Percentiles rank a stretch among this genome's conserved stretches.
These are phyloP conservation scores for Corythornis vintsioides DNA, from an alignment of 2,113 vertebrate species.

Conservation along the genomic window DNA sequence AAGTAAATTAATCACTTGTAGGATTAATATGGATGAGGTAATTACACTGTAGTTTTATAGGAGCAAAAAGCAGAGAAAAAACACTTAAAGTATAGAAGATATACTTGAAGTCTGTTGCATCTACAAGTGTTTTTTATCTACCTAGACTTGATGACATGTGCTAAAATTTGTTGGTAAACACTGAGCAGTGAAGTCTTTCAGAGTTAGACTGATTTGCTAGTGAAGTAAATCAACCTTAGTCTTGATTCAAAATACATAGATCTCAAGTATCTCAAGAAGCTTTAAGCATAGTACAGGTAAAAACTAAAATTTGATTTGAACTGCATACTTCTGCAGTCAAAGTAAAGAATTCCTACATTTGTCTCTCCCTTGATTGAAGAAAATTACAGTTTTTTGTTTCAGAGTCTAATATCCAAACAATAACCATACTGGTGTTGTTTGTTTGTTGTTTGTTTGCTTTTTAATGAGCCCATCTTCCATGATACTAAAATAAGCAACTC, in stretches of 20 bases:
- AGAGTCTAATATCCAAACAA: neutral
- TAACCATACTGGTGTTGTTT: slow-evolving; percentile 1
- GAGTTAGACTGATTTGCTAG: neutral
- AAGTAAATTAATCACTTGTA: neutral
- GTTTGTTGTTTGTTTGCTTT: neutral
- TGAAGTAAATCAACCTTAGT: neutral
- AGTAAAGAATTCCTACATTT: neutral
- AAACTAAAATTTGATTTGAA: neutral
- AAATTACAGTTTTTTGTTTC: neutral
- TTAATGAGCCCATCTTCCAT: neutral
- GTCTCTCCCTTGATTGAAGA: neutral
- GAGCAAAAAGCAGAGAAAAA: too few species aligned
- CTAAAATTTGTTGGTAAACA: neutral
- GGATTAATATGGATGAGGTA: neutral
- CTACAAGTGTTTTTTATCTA: neutral
- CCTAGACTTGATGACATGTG: neutral
- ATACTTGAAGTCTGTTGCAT: neutral
- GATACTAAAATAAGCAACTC: neutral
- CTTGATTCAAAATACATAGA: neutral
- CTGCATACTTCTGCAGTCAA: neutral
- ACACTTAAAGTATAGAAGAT: neutral
- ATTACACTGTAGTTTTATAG: neutral
- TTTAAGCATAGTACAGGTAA: neutral
- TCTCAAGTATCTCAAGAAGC: neutral
- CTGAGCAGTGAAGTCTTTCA: neutral